Percentiles rank a stretch among this genome's conserved stretches.
phyloP scores from a whole-genome alignment of 2,888 invertebrate species.

The Leptinotarsa haldemani region DNA sequence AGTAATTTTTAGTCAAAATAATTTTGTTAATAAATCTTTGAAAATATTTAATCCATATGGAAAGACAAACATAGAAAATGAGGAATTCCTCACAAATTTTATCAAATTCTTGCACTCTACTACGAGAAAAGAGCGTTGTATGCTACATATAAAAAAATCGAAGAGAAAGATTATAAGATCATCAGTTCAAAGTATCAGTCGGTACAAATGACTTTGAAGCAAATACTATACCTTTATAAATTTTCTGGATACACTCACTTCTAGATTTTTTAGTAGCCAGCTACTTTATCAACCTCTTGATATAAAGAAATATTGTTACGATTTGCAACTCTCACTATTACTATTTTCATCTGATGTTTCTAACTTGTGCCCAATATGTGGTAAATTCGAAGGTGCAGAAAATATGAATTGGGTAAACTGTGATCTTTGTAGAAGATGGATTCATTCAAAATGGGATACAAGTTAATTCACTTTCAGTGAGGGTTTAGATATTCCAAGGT shows the following conservation, averaged over 20 bases:
- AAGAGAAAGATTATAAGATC: neutral
- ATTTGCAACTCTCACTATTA: too few relatives aligned
- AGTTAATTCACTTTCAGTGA: too few relatives aligned
- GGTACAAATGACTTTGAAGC: neutral
- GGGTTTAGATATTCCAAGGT: too few relatives aligned
- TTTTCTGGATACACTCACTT: neutral
- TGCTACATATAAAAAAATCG: neutral
- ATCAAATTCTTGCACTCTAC: neutral
- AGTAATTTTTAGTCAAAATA: neutral
- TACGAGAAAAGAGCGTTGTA: neutral
- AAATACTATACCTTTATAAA: neutral
- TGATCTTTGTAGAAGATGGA: neutral
- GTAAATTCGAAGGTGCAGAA: neutral
- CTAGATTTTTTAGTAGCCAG: neutral
- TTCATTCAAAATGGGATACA: constrained; percentile 1
- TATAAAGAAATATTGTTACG: too few relatives aligned
- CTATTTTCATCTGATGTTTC: too few relatives aligned
- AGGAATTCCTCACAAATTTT: neutral
- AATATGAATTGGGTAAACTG: too few relatives aligned
- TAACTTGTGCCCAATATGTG: too few relatives aligned
- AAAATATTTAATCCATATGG: neutral
- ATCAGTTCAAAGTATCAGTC: neutral
- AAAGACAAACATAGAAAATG: neutral
- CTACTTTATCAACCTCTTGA: neutral
- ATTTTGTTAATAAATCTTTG: neutral